phyloP scores from a whole-genome alignment of 2,888 invertebrate genomes.

The Microplitis manilae region DNA sequence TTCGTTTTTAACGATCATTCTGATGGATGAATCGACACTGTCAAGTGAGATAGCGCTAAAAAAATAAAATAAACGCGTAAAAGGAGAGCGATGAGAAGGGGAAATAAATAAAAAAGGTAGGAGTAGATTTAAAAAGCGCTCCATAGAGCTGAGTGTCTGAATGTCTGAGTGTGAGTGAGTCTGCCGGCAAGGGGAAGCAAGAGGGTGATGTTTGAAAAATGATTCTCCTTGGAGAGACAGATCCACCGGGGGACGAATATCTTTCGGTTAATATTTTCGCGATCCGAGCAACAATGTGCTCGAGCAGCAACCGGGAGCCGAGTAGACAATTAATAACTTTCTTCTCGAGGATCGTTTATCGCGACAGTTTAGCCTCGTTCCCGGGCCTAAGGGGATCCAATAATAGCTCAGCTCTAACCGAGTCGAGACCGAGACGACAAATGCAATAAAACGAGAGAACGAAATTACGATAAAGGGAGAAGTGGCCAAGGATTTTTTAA shows the following conservation, averaged over 20 bases:
- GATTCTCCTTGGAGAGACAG: slow-evolving; percentile 55
- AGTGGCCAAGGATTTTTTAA: slow-evolving; percentile 34
- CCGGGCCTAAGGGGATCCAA: slow-evolving; percentile 45
- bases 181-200: not conserved
- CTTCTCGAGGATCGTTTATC: slow-evolving; percentile 69
- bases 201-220: slow-evolving; percentile 65
- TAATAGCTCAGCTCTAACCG: slow-evolving; percentile 14
- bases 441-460: slow-evolving; percentile 38
- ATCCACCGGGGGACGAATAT: slow-evolving; percentile 50
- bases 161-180: not conserved
- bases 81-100: not conserved
- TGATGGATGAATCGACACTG: slow-evolving; percentile 48
- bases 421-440: not conserved
- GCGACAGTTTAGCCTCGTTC: slow-evolving; percentile 69
- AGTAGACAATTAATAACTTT: slow-evolving; percentile 70
- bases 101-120: not conserved
- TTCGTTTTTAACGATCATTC: slow-evolving; percentile 54
- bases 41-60: not conserved
- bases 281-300: slow-evolving; percentile 62
- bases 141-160: not conserved
- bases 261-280: slow-evolving; percentile 68
- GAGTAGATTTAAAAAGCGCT: not conserved
- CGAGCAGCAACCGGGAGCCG: slow-evolving; percentile 58
- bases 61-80: not conserved
- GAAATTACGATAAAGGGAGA: slow-evolving; percentile 38